Evolutionary conservation across 1,140 invertebrate genomes (phyloP), one percentile per base, ranked within the genome.

Genomic region (Forficula auricularia): DNA sequence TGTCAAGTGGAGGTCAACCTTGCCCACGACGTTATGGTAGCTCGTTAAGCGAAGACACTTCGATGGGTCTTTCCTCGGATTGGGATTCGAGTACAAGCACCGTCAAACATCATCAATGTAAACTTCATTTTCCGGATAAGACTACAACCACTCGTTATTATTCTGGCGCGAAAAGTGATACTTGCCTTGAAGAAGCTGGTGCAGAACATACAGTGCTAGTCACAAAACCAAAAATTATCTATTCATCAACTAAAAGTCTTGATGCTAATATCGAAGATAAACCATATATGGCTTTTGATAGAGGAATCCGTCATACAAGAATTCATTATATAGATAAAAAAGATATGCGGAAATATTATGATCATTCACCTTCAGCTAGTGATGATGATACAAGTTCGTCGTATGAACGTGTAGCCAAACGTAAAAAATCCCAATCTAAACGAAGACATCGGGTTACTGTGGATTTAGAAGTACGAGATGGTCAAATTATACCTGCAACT

Each of bases 161-260:
- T 44, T 72, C 71, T 6, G 68, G 68, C 8, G 71, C 70, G 13
- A 71, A 72, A 51, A 72, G 70, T 50, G 70, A 73, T 52, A 72
- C 70, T 31, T 44, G 43, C 27, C 37, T 44, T 15, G 43, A 44
- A 30, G 43, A 44, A 10, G 22, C 22, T 10, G 22, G 22, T 10
- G 10, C 22, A 6, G 22, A 27, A 27, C 22, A 27, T 10, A 27
- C 22, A 4, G 10, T 27, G 4, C 10, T 27, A 27, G 22, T 27
- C 4, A 27, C 22, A 10, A 27, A 27, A 27, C 22, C 22, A 6
- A 27, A 27, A 27, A 27, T 27, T 27, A 27, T 27, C 22, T 58
- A 56, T 43, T 58, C 56, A 7, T 45, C 56, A 15, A 49, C 55
- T 8, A 46, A 52, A 19, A 57, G 55, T 45, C 55, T 54, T 6